phyloP scores from a whole-genome alignment of 2,113 vertebrate species.

The Silurus glanis region DNA sequence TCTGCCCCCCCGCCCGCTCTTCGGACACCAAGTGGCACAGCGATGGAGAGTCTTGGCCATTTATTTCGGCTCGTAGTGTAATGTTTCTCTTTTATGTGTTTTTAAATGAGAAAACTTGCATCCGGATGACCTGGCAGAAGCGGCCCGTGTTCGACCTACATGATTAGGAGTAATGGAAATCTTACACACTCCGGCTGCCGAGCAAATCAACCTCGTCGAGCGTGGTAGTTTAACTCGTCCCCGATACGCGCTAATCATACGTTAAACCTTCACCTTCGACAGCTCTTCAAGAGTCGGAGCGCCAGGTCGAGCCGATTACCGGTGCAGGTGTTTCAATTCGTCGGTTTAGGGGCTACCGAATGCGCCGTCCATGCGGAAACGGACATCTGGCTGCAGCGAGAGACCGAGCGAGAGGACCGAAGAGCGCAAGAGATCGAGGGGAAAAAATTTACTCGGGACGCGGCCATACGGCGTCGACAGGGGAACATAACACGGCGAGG shows the following conservation, averaged over 20 bases:
- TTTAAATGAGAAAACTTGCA: not conserved
- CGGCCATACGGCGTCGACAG: conserved; percentile 9
- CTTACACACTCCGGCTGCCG: not conserved
- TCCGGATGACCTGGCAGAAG: not conserved
- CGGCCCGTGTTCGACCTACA: not conserved
- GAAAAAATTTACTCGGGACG: not conserved
- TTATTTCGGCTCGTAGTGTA: not conserved
- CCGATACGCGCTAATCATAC: not conserved
- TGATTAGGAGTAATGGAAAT: conserved; percentile 1
- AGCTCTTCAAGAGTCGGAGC: not conserved
- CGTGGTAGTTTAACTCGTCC: not conserved
- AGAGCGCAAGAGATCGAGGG: not conserved
- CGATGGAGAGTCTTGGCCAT: not conserved
- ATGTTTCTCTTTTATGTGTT: not conserved
- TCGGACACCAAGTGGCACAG: not conserved
- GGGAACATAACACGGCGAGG: conserved; percentile 39
- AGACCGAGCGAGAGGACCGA: not conserved
- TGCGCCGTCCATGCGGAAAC: conserved; percentile 40
- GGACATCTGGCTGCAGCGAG: conserved; percentile 49
- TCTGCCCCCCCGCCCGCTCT: not conserved
- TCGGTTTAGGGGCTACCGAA: conserved; percentile 43
- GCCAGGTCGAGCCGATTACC: conserved; percentile 42
- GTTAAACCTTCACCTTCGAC: conserved; percentile 27
- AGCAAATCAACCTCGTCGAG: not conserved
- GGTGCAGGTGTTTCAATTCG: conserved; percentile 54